Conservation (phyloP, 1,140 invertebrate genomes). For the Micrasema minimum region DNA sequence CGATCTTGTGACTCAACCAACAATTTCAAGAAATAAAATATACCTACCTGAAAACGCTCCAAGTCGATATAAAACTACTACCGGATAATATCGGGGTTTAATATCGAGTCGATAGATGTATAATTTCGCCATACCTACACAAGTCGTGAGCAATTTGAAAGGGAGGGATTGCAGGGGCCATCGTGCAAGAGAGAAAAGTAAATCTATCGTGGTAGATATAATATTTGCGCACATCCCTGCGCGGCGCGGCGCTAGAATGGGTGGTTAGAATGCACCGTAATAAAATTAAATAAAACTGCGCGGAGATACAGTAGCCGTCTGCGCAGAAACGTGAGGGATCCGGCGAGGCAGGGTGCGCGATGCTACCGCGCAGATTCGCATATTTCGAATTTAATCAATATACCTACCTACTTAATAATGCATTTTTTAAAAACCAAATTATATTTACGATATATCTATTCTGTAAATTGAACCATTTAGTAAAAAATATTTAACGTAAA, state of each 20-base stretch:
- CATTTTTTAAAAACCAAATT: too few species aligned
- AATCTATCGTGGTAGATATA: not conserved
- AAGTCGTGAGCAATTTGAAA: slow-evolving; percentile 28
- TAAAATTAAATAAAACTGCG: not conserved
- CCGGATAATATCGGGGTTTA: slow-evolving; percentile 17
- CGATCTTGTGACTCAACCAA: too few species aligned
- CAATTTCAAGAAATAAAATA: too few species aligned
- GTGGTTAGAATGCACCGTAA: slow-evolving; percentile 9
- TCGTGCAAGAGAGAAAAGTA: slow-evolving; percentile 19
- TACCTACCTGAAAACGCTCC: too few species aligned
- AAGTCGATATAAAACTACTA: too few species aligned
- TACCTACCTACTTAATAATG: not conserved
- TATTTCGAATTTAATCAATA: slow-evolving; percentile 6
- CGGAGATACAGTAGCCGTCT: slow-evolving; percentile 22
- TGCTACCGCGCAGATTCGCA: not conserved
- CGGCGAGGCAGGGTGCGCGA: slow-evolving; percentile 9
- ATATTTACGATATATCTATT: too few species aligned
- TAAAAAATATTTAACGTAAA: too few species aligned
- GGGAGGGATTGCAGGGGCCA: slow-evolving; percentile 5
- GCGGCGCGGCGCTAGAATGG: not conserved
- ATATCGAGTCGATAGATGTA: slow-evolving; percentile 13
- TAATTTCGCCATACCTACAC: slow-evolving; percentile 13
- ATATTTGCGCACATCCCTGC: slow-evolving; percentile 23
- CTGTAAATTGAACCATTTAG: too few species aligned
- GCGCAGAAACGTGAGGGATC: slow-evolving; percentile 5